Evolutionary conservation across 2,797 vertebrate genomes (phyloP), one percentile per base, ranked within the genome.

Genomic region (Parauchenoglanis ngamensis): DNA sequence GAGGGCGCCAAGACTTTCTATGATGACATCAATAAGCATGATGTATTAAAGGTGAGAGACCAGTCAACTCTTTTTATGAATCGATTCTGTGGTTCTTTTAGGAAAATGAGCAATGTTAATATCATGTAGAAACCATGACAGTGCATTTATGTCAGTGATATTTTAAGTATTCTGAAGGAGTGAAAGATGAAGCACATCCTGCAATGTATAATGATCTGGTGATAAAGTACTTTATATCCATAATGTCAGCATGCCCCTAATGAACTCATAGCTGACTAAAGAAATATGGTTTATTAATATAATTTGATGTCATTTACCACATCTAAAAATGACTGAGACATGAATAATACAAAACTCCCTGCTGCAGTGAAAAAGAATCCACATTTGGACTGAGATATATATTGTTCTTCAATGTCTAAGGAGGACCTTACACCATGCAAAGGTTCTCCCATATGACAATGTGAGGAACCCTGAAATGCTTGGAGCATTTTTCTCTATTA

Each of bases 71-170:
- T n/a, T 63, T 81, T 46, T 57, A 4, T 25, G 49, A 67, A 21
- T 28, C 2, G 10, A 8, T 28, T 83, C 61, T 68, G 17, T 83
- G 8, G 8, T 65, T 82, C 25, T 82, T 35, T 25, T 5, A 12
- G 40, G 4, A 67, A 52, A 67, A 65, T 49, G 8, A 65, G 25
- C 56, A 52, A 4, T 12, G 61, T 81, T 81, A 15, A 63, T n/a
- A 3, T 15, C 7, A 12, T 52, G 10, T 46, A 46, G 59, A 63
- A 81, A 65, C 79, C 59, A 82, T 19, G 40, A 25, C 59, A 46
- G 79, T 67, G 46, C n/a, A 83, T 83, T 83, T 83, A 54, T 4
- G 11, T 54, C 57, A 77, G 84, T 76, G 44, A 85, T 63, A 77
- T 65, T 85, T 77, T 61, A 52, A 63, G 17, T 31, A 77, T 85